phyloP scores from a whole-genome alignment of 2,888 invertebrate genomes.

The Phengaris arion region DNA sequence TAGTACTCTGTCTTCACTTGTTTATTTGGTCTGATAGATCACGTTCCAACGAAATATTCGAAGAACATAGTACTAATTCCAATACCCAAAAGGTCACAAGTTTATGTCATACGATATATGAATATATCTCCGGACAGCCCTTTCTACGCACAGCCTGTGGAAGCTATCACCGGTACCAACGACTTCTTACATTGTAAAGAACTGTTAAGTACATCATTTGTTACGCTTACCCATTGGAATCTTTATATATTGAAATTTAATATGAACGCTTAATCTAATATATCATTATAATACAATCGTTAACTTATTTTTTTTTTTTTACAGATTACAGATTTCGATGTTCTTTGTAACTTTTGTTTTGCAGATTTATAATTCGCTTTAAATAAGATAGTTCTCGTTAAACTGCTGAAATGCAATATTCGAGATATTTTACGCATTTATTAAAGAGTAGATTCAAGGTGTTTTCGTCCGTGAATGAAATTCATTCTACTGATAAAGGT shows the following conservation, averaged over 20 bases:
- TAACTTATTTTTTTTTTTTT: no score
- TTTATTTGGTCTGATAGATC: neutral
- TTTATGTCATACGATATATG: neutral
- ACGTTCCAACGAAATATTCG: neutral
- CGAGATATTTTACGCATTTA: neutral
- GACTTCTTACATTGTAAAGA: neutral
- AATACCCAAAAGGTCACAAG: neutral
- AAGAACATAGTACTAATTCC: neutral
- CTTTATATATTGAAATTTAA: neutral
- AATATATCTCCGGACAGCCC: neutral
- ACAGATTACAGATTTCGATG: neutral
- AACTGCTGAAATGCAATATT: neutral
- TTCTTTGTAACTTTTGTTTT: neutral
- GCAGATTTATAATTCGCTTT: no score
- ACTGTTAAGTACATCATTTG: neutral
- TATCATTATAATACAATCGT: neutral
- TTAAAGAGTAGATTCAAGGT: neutral
- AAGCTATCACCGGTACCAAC: neutral
- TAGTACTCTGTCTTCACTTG: no score
- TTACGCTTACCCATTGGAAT: neutral
- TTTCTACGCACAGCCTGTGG: neutral
- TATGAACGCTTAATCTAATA: neutral
- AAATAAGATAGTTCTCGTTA: neutral
- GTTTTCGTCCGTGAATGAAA: neutral
- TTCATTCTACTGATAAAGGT: neutral